Evolutionary conservation across 2,113 vertebrate species (phyloP).

Genomic region (Rana temporaria): DNA sequence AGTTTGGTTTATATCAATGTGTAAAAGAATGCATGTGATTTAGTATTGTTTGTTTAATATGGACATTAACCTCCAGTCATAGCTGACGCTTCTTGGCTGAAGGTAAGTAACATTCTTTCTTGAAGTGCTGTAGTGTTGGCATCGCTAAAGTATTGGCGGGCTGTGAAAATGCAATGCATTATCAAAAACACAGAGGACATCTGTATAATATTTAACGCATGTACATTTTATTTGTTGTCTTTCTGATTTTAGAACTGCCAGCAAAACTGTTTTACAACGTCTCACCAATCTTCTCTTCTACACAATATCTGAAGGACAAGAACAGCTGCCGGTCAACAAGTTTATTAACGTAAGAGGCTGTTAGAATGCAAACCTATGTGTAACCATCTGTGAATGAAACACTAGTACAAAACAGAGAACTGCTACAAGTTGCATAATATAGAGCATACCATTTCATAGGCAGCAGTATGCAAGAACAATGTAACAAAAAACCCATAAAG

Average conservation of each 20-base stretch:
- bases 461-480: too few relatives aligned
- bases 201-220: background rate
- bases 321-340: constrained; percentile 78
- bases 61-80: constrained; percentile 2
- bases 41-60: constrained; percentile 6
- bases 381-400: too few relatives aligned
- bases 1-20: background rate
- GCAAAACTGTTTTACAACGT: constrained; percentile 66
- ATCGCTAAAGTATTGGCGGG: background rate
- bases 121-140: background rate
- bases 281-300: constrained; percentile 86
- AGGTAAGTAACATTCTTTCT: background rate
- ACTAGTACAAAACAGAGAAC: too few relatives aligned
- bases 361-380: background rate
- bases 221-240: background rate
- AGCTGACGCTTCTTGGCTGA: background rate
- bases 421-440: too few relatives aligned
- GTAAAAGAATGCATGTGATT: background rate
- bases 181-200: background rate
- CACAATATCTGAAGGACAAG: constrained; percentile 83
- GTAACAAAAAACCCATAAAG: too few relatives aligned
- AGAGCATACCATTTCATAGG: too few relatives aligned
- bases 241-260: constrained; percentile 18
- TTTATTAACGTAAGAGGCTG: constrained; percentile 78
- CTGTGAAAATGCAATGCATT: background rate